Conservation (phyloP, 1,140 invertebrate species). For the Pseudachorutes palmiensis region DNA sequence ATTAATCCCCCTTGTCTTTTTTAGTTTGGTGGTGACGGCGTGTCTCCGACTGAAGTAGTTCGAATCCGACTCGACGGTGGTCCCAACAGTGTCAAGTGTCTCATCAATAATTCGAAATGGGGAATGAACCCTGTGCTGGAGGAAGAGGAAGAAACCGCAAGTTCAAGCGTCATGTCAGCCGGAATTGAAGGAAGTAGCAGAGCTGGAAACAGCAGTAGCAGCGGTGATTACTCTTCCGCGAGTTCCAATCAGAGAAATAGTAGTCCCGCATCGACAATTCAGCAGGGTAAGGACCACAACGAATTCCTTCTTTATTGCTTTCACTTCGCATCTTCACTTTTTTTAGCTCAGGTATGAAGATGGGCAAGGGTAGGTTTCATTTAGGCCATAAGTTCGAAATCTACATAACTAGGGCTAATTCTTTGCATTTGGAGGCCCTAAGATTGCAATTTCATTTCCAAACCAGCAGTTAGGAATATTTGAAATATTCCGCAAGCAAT, state of each 20-base stretch:
- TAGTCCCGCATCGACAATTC: constrained; percentile 25
- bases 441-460: too few relatives aligned
- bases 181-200: background rate
- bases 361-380: too few relatives aligned
- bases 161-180: constrained; percentile 12
- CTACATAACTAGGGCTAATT: too few relatives aligned
- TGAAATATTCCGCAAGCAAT: too few relatives aligned
- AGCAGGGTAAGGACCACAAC: background rate
- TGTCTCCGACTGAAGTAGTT: constrained; percentile 35
- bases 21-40: constrained; percentile 32
- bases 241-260: constrained; percentile 31
- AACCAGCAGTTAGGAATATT: too few relatives aligned
- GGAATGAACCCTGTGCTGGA: constrained; percentile 35
- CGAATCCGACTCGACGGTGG: constrained; percentile 33
- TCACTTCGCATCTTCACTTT: too few relatives aligned
- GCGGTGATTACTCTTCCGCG: constrained; percentile 25
- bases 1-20: constrained; percentile 14
- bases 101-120: constrained; percentile 39
- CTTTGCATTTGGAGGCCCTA: too few relatives aligned
- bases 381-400: too few relatives aligned
- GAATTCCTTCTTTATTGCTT: background rate
- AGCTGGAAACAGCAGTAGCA: background rate
- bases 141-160: constrained; percentile 35
- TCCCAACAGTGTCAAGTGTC: constrained; percentile 36
- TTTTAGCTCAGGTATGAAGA: too few relatives aligned